A percentile compares a stretch with the other conserved stretches of the same genome.
phyloP scores from a whole-genome alignment of 2,113 vertebrate species.

The Cephalopholis sonnerati region DNA sequence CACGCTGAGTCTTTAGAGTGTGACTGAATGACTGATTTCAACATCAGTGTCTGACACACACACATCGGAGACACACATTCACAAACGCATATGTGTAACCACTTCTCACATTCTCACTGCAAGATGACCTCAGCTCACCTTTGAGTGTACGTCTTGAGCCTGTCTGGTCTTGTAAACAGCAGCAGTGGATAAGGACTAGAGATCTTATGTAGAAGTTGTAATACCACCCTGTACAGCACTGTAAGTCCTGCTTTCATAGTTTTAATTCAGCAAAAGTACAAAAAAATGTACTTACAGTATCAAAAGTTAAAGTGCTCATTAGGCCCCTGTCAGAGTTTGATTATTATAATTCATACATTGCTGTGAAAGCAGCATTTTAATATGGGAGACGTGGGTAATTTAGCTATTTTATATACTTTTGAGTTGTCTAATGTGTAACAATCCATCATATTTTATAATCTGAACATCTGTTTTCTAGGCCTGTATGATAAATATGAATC shows the following conservation, averaged over 20 bases:
- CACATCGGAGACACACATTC: conserved; percentile 5
- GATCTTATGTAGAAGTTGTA: not conserved
- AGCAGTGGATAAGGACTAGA: not conserved
- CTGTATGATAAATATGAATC: not conserved
- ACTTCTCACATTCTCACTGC: not conserved
- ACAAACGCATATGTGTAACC: conserved; percentile 3
- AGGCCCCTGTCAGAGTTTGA: too few species aligned
- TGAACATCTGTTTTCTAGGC: not conserved
- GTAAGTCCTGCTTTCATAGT: not conserved
- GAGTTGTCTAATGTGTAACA: not conserved
- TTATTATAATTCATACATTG: too few species aligned
- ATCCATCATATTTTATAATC: not conserved
- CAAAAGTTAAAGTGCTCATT: not conserved
- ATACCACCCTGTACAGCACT: not conserved
- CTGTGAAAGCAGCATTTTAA: too few species aligned
- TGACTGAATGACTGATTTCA: conserved; percentile 56
- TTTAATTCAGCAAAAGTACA: not conserved
- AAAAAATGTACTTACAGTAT: not conserved
- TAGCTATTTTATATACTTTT: not conserved
- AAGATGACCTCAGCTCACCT: conserved; percentile 33
- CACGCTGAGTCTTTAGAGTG: conserved; percentile 50
- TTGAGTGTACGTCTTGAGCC: not conserved
- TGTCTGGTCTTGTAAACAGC: not conserved
- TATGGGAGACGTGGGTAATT: too few species aligned
- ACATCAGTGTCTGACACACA: conserved; percentile 40